Base-by-base conservation (phyloP, 2,888 invertebrate genomes). In the Rhingia campestris region DNA sequence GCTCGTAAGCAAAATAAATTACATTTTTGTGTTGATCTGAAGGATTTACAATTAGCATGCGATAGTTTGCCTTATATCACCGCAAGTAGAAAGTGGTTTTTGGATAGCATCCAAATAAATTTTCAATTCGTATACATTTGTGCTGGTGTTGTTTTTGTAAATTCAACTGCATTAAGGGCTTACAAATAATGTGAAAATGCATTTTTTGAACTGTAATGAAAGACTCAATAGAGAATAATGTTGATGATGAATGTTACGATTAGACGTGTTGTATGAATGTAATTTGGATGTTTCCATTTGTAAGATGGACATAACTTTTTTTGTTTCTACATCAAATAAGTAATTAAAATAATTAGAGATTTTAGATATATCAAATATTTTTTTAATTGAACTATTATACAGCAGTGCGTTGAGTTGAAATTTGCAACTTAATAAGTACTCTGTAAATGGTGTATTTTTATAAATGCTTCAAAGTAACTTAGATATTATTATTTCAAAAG, bases 41-140 rank as follows among this genome's bases (percentile, higher is more conserved):
- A 66, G 56, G 66, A 66, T 66, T 41, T 59, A 37, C 45, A n/a
- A n/a, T 59, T 12, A 12, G 59, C 33, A 14, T 49, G 53, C 37
- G 9, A 14, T 59, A 45, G 51, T 58, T 43, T 22, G 35, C 32
- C 39, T 45, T 74, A 64, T 66, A 41, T 81, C 72, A 53, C 43
- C 10, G 33, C 22, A 22, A 10, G 43, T 35, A 59, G 54, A 80
- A 84, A 80, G 84, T 84, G 84, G 80, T 84, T 84, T 84, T 84
- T 84, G 84, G 84, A 80, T 32, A 43, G 14, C 22, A 59, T 84
- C 84, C 84, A 84, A 80, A 6, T 49, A 39, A 43, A 35, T 66
- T 47, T 33, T 22, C 30, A 33, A 51, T 51, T n/a, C 6, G 51
- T 53, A 6, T n/a, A 53, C 33, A 53, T 64, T 64, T 54, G 32